phyloP scores from a whole-genome alignment of 1,140 invertebrate genomes.

The Drosophila equinoxialis region DNA sequence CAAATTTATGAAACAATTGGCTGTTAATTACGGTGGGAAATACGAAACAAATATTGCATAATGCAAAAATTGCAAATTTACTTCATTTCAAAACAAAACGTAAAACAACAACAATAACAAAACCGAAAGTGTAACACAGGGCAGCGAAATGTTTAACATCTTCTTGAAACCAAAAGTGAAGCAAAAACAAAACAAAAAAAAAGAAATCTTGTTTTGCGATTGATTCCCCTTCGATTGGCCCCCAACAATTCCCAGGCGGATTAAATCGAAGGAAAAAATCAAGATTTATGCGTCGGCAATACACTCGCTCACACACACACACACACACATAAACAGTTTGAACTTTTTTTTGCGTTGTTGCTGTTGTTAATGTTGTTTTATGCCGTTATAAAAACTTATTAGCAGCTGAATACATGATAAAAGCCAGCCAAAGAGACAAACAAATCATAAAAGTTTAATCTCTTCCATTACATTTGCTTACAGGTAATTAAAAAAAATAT shows the following conservation, averaged over 20 bases:
- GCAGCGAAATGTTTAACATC: constrained; percentile 38
- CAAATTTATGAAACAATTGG: constrained; percentile 44
- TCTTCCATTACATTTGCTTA: constrained; percentile 15
- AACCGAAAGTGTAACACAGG: constrained; percentile 48
- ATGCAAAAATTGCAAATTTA: constrained; percentile 12
- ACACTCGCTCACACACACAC: constrained; percentile 8
- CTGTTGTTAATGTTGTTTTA: constrained; percentile 39
- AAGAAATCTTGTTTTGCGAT: constrained; percentile 2
- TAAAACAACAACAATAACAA: constrained; percentile 18
- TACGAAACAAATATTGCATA: constrained; percentile 54
- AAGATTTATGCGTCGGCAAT: constrained; percentile 73
- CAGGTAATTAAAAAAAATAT: neutral
- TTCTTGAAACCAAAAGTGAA: constrained; percentile 24
- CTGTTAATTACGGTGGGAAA: constrained; percentile 68
- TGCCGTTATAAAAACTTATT: constrained; percentile 76
- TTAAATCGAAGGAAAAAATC: constrained; percentile 57
- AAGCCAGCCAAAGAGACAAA: constrained; percentile 43
- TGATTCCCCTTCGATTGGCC: constrained; percentile 45
- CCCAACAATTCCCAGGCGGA: constrained; percentile 69
- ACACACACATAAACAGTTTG: constrained; percentile 30
- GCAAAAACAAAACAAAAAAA: neutral
- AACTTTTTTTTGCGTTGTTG: constrained; percentile 29
- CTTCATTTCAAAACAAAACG: constrained; percentile 13
- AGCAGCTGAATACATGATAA: constrained; percentile 57
- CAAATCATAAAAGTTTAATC: constrained; percentile 46